phyloP scores from a whole-genome alignment of 2,888 invertebrate species.

The Harmothoe impar region DNA sequence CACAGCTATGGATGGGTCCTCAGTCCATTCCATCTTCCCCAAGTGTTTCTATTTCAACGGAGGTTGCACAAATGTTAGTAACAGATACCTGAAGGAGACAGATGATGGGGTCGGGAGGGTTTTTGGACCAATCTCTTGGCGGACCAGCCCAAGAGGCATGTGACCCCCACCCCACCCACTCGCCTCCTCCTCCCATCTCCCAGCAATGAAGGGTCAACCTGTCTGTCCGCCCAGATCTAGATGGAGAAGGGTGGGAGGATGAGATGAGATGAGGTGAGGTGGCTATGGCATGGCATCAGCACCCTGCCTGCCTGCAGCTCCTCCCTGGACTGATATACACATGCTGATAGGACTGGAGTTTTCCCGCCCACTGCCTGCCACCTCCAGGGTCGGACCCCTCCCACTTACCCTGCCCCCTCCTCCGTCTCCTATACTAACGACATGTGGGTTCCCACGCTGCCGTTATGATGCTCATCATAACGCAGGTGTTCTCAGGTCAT shows the following conservation, averaged over 20 bases:
- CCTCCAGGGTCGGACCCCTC: slow-evolving; percentile 24
- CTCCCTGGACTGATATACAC: slow-evolving; percentile 20
- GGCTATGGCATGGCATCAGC: neutral
- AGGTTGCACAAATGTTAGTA: slow-evolving; percentile 27
- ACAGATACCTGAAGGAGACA: neutral
- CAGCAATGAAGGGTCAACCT: slow-evolving; percentile 1
- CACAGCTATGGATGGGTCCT: too few species aligned
- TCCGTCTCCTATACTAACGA: neutral
- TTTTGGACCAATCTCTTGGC: neutral
- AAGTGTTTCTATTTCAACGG: neutral
- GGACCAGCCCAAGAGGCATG: neutral
- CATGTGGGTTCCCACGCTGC: neutral
- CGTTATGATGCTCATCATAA: neutral
- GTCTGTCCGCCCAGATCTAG: neutral
- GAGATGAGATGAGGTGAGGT: neutral
- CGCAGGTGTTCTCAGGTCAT: slow-evolving; percentile 5
- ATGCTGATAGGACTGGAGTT: neutral
- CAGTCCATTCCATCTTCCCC: too few species aligned
- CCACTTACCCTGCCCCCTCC: neutral
- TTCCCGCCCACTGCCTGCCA: neutral
- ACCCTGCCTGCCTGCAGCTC: neutral
- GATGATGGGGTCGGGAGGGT: neutral
- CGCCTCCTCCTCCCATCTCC: neutral
- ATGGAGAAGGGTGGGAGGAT: neutral
- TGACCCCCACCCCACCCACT: neutral